Conservation (phyloP, 2,797 vertebrate species). For the Acanthiza pusilla region DNA sequence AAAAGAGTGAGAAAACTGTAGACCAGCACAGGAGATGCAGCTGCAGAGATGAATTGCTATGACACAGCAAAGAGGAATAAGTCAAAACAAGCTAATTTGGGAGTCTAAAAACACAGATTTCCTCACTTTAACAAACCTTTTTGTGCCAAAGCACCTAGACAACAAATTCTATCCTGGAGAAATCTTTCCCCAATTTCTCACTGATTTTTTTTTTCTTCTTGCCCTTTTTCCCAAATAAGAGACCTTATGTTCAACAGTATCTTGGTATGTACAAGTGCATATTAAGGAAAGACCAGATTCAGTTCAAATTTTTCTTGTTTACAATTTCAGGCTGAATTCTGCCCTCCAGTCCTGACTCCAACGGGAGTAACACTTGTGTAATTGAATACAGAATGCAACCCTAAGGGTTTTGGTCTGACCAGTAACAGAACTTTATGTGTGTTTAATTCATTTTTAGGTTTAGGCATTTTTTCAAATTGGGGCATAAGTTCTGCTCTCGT, state of each 20-base stretch:
- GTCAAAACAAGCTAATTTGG: not conserved
- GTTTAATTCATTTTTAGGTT: constrained; percentile 53
- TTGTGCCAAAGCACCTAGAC: not conserved
- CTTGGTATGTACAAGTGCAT: not conserved
- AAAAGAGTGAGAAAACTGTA: not conserved
- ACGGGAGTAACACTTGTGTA: constrained; percentile 44
- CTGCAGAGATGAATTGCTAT: not conserved
- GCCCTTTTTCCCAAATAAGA: constrained; percentile 15
- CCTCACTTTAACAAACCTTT: not conserved
- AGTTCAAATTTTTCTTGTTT: constrained; percentile 55
- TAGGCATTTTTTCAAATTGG: constrained; percentile 45
- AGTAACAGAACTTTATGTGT: constrained; percentile 45
- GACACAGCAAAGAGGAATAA: not conserved
- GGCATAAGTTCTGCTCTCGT: constrained; percentile 14
- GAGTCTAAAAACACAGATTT: not conserved
- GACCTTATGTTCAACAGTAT: not conserved
- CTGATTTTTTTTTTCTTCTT: not conserved
- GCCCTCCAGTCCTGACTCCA: constrained; percentile 55
- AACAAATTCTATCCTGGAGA: not conserved
- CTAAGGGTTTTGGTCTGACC: constrained; percentile 43
- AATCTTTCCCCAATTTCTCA: not conserved
- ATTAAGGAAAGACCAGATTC: constrained; percentile 13
- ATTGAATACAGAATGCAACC: constrained; percentile 61
- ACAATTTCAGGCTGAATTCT: constrained; percentile 62
- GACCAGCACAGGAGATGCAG: not conserved